A percentile compares a stretch with the other conserved stretches of the same genome.
Conservation (phyloP, 2,888 invertebrate species). For the Pecten maximus region DNA sequence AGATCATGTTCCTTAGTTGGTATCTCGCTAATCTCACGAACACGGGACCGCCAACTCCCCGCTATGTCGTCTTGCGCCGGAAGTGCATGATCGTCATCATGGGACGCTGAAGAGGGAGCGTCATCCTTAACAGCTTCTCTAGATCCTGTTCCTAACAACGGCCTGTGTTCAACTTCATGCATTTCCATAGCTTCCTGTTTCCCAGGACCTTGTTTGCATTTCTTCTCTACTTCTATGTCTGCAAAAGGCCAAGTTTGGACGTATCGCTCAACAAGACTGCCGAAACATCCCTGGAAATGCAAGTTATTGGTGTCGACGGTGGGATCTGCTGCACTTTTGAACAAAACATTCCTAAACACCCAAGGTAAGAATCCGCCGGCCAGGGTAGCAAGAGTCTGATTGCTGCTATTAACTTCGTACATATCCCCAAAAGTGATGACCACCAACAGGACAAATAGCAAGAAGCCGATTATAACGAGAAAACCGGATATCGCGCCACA, state of each 20-base stretch:
- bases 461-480: conserved; percentile 56
- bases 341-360: conserved; percentile 61
- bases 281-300: conserved; percentile 55
- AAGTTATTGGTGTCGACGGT: conserved; percentile 72
- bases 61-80: not conserved
- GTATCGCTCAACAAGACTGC: not conserved
- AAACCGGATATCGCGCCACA: conserved; percentile 57
- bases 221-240: not conserved
- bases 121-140: not conserved
- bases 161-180: not conserved
- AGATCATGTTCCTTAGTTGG: not conserved
- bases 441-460: conserved; percentile 63
- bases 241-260: not conserved
- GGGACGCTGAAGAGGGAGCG: not conserved
- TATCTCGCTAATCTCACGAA: not conserved
- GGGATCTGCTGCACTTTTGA: conserved; percentile 62
- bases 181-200: not conserved
- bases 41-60: not conserved
- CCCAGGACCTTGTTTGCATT: not conserved
- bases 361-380: conserved; percentile 66
- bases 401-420: conserved; percentile 61
- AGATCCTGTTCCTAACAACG: not conserved
- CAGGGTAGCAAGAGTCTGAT: conserved; percentile 60
- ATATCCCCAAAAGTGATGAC: conserved; percentile 66
- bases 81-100: not conserved